Evolutionary conservation across 2,888 invertebrate species (phyloP), one percentile per base, ranked within the genome.

Genomic region (Eueremaeus valkanovi): DNA sequence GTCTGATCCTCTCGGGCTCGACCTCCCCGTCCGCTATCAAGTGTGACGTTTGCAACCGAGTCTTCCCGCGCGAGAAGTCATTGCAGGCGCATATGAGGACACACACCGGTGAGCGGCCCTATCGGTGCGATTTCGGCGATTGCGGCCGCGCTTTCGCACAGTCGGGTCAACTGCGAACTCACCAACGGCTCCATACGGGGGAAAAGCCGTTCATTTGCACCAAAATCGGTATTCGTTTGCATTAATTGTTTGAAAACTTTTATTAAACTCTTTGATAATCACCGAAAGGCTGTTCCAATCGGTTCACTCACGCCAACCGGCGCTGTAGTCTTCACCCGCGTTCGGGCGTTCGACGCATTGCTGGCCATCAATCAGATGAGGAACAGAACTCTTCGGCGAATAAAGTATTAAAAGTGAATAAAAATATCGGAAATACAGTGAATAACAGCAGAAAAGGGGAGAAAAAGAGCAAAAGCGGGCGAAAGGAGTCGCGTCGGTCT

Each of bases 301-400:
- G 89, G 77, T 91, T 90, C 81, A 90, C 90, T 1, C 91, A 91
- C 83, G 90, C 90, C 0, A 91, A 91, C 82, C 85, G 91, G 36
- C 90, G 89, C 79, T 91, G 91, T 82, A 87, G 88, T 0, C 87
- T 88, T 77, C 91, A 91, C 84, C 90, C 90, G 0, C 87, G 87
- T 77, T 86, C 87, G 1, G 86, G 86, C 27, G 82, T 88, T 1
- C 84, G 85, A 18, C 82, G 87, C 55, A 85, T 66, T 31, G 29
- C 42, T 3, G 18, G 8, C 29, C 72, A 33, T 8, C 21, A 24
- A 27, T 27, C 8, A 2, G 36, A 36, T 11, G 58, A 49, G 51
- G 40, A 63, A 24, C 27, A 27, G 51, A 73, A 61, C 31, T 36
- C 45, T 63, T 63, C 61, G 9, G 49, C n/a, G 6, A 63, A 29